phyloP scores from a whole-genome alignment of 2,888 invertebrate species.

The Leptinotarsa juncta region DNA sequence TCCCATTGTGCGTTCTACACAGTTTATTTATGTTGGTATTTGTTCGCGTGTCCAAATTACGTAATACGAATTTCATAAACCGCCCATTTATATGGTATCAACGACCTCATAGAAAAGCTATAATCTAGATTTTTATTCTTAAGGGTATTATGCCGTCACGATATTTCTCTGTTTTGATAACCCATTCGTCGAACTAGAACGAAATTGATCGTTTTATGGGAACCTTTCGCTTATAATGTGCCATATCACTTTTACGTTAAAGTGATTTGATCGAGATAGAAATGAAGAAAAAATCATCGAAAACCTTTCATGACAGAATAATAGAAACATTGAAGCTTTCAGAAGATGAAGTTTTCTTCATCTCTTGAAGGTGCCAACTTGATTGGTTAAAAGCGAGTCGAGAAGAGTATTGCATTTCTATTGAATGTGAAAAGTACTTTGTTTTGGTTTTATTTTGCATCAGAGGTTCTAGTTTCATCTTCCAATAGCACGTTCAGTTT shows the following conservation, averaged over 20 bases:
- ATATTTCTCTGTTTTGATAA: constrained; percentile 19
- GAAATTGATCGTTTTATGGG: not conserved
- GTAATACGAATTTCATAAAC: constrained; percentile 37
- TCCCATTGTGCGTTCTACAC: constrained; percentile 12
- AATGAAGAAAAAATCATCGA: too few species aligned
- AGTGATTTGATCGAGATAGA: not conserved
- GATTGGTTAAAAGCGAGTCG: too few species aligned
- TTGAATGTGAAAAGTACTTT: too few species aligned
- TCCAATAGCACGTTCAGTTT: too few species aligned
- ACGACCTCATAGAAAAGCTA: constrained; percentile 37
- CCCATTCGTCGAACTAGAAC: constrained; percentile 15
- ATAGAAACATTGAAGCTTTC: too few species aligned
- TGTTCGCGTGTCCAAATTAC: constrained; percentile 39
- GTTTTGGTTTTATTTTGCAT: too few species aligned
- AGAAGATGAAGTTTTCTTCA: too few species aligned
- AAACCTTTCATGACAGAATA: too few species aligned
- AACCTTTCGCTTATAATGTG: constrained; percentile 10
- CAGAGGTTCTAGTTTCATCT: too few species aligned
- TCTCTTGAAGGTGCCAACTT: too few species aligned
- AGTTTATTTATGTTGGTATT: constrained; percentile 17
- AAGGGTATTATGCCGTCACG: constrained; percentile 36
- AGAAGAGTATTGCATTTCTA: too few species aligned
- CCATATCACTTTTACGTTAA: not conserved
- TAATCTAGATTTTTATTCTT: constrained; percentile 40
- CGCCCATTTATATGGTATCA: constrained; percentile 23